These are phyloP conservation scores for Meles meles DNA, from an alignment of 2,113 vertebrate species.

Conservation along the genomic window DNA sequence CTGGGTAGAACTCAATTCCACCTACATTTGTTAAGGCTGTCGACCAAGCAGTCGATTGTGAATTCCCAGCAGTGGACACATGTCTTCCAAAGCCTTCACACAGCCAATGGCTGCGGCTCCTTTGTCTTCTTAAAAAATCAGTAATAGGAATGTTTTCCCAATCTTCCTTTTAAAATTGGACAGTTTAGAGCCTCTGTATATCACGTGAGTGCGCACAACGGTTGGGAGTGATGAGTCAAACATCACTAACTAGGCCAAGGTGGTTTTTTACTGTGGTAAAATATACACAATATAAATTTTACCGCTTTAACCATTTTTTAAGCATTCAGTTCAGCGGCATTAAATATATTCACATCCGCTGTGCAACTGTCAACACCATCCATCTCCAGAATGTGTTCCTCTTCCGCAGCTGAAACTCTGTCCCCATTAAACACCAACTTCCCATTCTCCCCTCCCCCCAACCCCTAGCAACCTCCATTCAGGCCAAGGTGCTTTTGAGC, in stretches of 20 bases:
- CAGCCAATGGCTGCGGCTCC: background rate
- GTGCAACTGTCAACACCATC: background rate
- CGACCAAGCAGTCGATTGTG: background rate
- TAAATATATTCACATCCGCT: background rate
- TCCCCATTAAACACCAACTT: background rate
- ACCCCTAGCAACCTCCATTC: background rate
- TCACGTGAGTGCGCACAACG: background rate
- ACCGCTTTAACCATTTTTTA: background rate
- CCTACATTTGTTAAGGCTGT: background rate
- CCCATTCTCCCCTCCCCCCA: background rate
- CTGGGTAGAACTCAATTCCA: background rate
- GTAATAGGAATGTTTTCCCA: background rate
- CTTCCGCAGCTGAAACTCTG: background rate
- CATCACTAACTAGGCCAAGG: background rate
- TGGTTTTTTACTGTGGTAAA: background rate
- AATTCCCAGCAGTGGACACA: background rate
- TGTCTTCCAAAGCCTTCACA: background rate
- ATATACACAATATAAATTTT: background rate
- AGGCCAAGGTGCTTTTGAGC: background rate
- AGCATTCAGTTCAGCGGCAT: background rate
- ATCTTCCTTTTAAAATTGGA: background rate
- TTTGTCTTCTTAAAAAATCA: background rate
- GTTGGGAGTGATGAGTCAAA: background rate
- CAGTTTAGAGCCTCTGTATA: background rate
- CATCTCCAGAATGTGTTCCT: background rate